phyloP scores from a whole-genome alignment of 2,888 invertebrate species.

The Epinotia brunnichana region DNA sequence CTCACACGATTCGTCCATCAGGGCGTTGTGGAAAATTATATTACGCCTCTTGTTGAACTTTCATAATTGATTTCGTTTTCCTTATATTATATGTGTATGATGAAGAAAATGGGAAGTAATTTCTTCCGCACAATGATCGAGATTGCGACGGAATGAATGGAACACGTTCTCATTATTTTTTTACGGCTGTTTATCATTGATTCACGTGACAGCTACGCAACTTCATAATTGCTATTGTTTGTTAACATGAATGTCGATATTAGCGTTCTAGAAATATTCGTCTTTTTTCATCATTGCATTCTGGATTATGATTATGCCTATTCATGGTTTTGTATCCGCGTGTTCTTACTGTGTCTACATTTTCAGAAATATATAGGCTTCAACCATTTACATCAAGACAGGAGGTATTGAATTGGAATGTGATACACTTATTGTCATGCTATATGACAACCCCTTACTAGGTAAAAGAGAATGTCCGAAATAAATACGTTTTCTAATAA shows the following conservation, averaged over 20 bases:
- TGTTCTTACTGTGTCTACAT: not conserved
- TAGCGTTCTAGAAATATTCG: constrained; percentile 5
- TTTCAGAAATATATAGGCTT: no score
- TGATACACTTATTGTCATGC: not conserved
- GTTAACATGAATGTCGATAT: constrained; percentile 27
- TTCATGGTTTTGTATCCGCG: not conserved
- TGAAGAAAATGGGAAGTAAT: constrained; percentile 49
- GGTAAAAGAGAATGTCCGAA: not conserved
- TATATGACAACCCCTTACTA: not conserved
- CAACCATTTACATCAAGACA: not conserved
- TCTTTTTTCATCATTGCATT: constrained; percentile 19
- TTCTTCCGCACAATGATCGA: constrained; percentile 45
- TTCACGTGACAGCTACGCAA: constrained; percentile 31
- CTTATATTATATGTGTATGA: constrained; percentile 50
- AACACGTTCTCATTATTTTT: constrained; percentile 35
- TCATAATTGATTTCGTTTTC: constrained; percentile 55
- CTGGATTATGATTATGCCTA: not conserved
- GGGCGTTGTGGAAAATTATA: constrained; percentile 28
- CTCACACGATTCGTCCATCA: constrained; percentile 39
- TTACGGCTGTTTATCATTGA: constrained; percentile 33
- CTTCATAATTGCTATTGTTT: constrained; percentile 36
- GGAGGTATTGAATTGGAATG: not conserved
- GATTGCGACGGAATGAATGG: constrained; percentile 33
- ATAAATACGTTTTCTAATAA: not conserved
- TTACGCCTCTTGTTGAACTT: constrained; percentile 46